Evolutionary conservation across 2,888 invertebrate species (phyloP), one percentile per base, ranked within the genome.

Genomic region (Zygogramma bicolorata): DNA sequence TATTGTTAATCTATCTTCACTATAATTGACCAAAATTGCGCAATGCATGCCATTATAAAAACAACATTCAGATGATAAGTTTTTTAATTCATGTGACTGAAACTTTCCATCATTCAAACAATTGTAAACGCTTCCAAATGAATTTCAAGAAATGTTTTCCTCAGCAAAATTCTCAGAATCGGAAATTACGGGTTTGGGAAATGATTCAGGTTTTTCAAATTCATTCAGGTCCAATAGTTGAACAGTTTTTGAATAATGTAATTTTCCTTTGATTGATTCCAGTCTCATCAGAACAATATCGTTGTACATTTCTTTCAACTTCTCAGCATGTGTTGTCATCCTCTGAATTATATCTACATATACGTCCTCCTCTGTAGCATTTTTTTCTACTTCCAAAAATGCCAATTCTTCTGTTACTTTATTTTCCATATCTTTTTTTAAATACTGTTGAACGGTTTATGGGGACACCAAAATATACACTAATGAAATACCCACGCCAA

Each of bases 221-320:
- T 25, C 27, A 53, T 27, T 53, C 27, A 27, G n/a, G 25, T 27
- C 29, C 31, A 46, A 29, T 29, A 46, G 22, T 63, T 49, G 8
- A 42, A 42, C 29, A 18, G 46, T 46, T 29, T 63, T 63, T 6
- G 42, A 46, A 63, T 46, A 63, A 18, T 18, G 27, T 18, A 63
- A 29, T 15, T 63, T 63, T 49, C 27, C 46, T 46, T 42, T 46
- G 15, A 29, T 63, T 15, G 29, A 15, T 8, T 63, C 46, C 46
- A 63, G 5, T 63, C 63, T 63, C 46, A 63, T 63, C 63, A 63
- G 49, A 29, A 63, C 63, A 13, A 63, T 31, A 1, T 42, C 63
- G 18, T 63, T 63, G 29, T 63, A 63, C 18, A 46, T 13, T 46
- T 63, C 63, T 46, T 63, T 63, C 46, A 63, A 29, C 15, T 18